phyloP scores from a whole-genome alignment of 2,113 vertebrate genomes.

The Daubentonia madagascariensis region DNA sequence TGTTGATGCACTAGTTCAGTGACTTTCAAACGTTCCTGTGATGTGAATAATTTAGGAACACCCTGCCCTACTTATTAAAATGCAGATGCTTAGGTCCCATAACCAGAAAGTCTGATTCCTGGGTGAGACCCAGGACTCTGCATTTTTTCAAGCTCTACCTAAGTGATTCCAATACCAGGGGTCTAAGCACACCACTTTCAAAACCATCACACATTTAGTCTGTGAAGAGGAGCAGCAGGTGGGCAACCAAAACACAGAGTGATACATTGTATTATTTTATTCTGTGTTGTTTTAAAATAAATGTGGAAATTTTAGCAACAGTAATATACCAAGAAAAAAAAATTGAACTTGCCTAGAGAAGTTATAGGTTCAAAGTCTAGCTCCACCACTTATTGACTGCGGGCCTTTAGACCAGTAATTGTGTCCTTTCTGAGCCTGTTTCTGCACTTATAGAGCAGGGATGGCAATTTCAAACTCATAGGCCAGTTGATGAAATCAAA shows the following conservation, averaged over 20 bases:
- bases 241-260: background rate
- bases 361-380: background rate
- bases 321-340: background rate
- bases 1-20: background rate
- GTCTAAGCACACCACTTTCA: background rate
- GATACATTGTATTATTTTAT: background rate
- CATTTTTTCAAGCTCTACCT: background rate
- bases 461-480: background rate
- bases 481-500: background rate
- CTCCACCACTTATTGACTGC: background rate
- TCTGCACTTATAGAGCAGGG: background rate
- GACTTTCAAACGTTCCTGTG: background rate
- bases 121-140: background rate
- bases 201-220: background rate
- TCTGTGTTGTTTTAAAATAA: background rate
- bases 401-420: background rate
- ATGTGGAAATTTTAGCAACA: background rate
- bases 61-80: background rate
- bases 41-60: background rate
- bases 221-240: background rate
- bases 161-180: background rate
- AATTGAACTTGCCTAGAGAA: background rate
- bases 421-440: background rate
- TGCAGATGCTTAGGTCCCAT: background rate
- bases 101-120: background rate